Evolutionary conservation across 2,888 invertebrate species (phyloP), one percentile per base, ranked within the genome.

Genomic region (Rhopalosiphum nymphaeae): DNA sequence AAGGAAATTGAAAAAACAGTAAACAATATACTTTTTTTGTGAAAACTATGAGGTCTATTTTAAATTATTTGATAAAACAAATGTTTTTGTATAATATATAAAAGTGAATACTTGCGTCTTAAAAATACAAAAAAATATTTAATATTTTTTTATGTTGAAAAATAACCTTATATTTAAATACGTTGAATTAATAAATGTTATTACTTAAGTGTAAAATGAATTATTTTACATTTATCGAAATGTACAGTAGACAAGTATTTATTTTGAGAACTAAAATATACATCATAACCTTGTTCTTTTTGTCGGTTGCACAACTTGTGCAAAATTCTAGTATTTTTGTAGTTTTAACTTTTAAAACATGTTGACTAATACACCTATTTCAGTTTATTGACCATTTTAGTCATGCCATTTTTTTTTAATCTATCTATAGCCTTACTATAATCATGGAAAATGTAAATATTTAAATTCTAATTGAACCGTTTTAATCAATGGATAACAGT

Each of bases 251-350:
- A 57, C 13, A 29, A 44, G 29, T 42, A 42, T 57, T 89, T 90
- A 90, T 90, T 90, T 90, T 90, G 9, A 90, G 44, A 44, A 67
- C 61, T 21, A 44, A n/a, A 90, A 46, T 21, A 29, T 46, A 90
- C 21, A 90, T 44, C 25, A 78, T 78, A 78, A 78, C 36, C 78
- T 78, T 36, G 21, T 78, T 67, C n/a, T 49, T 67, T 78, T 57
- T 46, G 44, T 36, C 16, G 46, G 87, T 92, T 92, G 46, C 86
- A 61, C 86, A 86, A 92, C 92, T 92, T 92, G 46, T 29, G 92
- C 61, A 61, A 91, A 87, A 25, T 87, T 5, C 10, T 44, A 85
- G 11, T 56, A 25, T 29, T 91, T 53, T 85, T 11, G 44, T 91
- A 42, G 42, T 88, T 88, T 88, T 85, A 85, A 42, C 25, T 85